Percentiles rank a stretch among this genome's conserved stretches.
phyloP scores from a whole-genome alignment of 2,797 vertebrate genomes.

The Cuniculus paca region DNA sequence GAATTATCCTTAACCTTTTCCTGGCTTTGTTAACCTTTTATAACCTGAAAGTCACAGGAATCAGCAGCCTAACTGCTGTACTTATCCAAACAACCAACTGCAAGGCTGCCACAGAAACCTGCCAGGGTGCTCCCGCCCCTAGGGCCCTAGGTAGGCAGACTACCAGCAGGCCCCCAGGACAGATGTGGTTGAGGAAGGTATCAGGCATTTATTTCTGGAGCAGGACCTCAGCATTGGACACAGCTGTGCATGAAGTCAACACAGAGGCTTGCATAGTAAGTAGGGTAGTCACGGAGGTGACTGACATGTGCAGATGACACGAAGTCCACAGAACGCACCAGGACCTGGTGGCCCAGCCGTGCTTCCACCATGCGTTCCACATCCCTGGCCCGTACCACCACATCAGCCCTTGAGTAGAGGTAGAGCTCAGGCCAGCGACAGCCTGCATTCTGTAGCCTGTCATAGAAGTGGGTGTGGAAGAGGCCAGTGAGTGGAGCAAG shows the following conservation, averaged over 20 bases:
- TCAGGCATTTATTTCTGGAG: conserved; percentile 75
- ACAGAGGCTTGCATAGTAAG: conserved; percentile 92
- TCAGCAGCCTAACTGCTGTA: background rate
- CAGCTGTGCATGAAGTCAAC: conserved; percentile 91
- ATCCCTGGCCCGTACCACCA: conserved; percentile 91
- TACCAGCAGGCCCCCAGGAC: background rate
- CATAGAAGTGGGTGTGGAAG: conserved; percentile 95
- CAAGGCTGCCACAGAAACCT: background rate
- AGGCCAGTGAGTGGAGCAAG: conserved; percentile 94
- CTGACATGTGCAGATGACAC: conserved; percentile 93
- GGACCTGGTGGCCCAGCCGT: conserved; percentile 89
- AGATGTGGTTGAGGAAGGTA: background rate
- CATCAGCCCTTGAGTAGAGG: conserved; percentile 94
- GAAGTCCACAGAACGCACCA: conserved; percentile 93
- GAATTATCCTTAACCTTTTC: background rate
- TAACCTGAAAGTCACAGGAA: background rate
- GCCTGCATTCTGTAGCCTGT: conserved; percentile 90
- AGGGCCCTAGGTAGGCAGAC: background rate
- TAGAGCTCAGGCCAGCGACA: conserved; percentile 96
- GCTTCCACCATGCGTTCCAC: conserved; percentile 90
- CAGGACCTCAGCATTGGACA: conserved; percentile 50
- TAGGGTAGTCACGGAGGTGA: conserved; percentile 93
- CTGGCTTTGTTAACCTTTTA: background rate
- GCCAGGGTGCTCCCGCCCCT: background rate
- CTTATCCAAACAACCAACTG: background rate